phyloP scores from a whole-genome alignment of 1,140 invertebrate genomes.

The Eufriesea mexicana region DNA sequence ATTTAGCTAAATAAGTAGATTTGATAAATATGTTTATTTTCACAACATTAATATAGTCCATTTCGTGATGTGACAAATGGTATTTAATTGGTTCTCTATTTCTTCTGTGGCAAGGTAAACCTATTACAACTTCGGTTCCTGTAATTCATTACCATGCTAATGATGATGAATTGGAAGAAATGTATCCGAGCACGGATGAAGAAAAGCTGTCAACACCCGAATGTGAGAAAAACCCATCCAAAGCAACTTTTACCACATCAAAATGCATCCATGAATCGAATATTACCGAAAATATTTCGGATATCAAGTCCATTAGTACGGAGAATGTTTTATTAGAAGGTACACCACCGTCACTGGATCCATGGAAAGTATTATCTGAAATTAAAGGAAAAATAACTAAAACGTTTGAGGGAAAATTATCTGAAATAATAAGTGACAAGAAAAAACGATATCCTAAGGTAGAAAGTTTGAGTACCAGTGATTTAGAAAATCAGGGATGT shows the following conservation, averaged over 20 bases:
- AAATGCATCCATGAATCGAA: slow-evolving; percentile 59
- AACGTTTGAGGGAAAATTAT: slow-evolving; percentile 85
- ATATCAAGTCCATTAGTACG: slow-evolving; percentile 79
- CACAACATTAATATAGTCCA: background rate
- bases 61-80: background rate
- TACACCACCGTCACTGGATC: slow-evolving; percentile 80
- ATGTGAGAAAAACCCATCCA: slow-evolving; percentile 75
- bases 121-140: slow-evolving; percentile 85
- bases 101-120: slow-evolving; percentile 82
- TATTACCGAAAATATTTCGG: slow-evolving; percentile 60
- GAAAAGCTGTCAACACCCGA: slow-evolving; percentile 83
- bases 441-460: slow-evolving; percentile 76
- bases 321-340: slow-evolving; percentile 79
- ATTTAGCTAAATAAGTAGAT: background rate
- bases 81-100: background rate
- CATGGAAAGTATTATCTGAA: slow-evolving; percentile 83
- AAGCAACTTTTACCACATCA: slow-evolving; percentile 61
- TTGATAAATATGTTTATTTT: background rate
- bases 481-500: slow-evolving; percentile 83
- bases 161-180: slow-evolving; percentile 87
- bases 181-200: slow-evolving; percentile 85
- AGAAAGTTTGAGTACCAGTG: slow-evolving; percentile 84
- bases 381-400: slow-evolving; percentile 85
- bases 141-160: slow-evolving; percentile 88
- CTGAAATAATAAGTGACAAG: slow-evolving; percentile 83